phyloP scores from a whole-genome alignment of 2,797 vertebrate species.

The Podarcis siculus region DNA sequence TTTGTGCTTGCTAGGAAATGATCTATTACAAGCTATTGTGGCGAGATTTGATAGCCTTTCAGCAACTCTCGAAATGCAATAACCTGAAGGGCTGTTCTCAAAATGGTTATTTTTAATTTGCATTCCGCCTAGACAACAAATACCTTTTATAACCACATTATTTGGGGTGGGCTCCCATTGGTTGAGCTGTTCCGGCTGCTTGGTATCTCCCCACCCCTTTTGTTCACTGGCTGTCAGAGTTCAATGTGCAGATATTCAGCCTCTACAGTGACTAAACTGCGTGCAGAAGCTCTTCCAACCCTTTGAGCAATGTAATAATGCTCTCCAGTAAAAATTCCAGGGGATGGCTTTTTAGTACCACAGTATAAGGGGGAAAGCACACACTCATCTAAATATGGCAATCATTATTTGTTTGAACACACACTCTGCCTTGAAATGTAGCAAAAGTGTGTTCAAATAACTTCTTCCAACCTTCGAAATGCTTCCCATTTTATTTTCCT shows the following conservation, averaged over 20 bases:
- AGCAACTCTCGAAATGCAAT: background rate
- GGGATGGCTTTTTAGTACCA: background rate
- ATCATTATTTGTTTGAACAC: background rate
- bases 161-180: background rate
- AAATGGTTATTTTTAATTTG: background rate
- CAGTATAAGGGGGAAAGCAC: background rate
- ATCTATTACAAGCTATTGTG: background rate
- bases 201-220: background rate
- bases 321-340: background rate
- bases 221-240: background rate
- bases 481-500: background rate
- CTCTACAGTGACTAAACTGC: background rate
- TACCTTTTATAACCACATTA: background rate
- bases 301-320: background rate
- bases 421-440: background rate
- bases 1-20: background rate
- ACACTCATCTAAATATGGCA: background rate
- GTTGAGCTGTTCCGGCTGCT: background rate
- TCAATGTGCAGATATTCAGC: background rate
- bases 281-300: background rate
- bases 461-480: background rate
- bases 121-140: background rate
- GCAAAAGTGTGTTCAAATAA: background rate
- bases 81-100: background rate
- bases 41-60: background rate